Conservation (phyloP, 2,888 invertebrate species). For the Ferdinandea cuprea region DNA sequence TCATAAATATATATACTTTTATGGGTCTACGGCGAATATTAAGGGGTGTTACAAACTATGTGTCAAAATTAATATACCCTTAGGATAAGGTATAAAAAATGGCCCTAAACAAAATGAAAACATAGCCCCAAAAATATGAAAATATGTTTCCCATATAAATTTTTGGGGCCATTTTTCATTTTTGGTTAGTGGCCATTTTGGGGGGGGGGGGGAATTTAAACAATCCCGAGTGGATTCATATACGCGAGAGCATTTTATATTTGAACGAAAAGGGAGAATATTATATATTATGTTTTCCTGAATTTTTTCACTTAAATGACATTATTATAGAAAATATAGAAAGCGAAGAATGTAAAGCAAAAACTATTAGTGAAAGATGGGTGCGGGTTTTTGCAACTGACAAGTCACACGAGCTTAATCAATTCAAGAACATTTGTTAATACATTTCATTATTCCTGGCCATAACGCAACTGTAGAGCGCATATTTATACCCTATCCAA, state of each 20-base stretch:
- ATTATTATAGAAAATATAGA: constrained; percentile 31
- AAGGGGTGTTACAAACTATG: no score
- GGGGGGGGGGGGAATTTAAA: constrained; percentile 15
- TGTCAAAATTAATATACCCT: no score
- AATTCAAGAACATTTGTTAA: constrained; percentile 24
- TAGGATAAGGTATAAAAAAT: no score
- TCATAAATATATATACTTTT: no score
- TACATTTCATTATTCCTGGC: constrained; percentile 25
- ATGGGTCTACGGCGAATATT: no score
- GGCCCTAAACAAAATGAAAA: no score
- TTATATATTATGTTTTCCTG: constrained; percentile 16
- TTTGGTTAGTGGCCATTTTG: no score
- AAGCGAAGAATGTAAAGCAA: constrained; percentile 37
- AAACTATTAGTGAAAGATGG: constrained; percentile 30
- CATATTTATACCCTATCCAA: no score
- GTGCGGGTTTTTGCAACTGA: constrained; percentile 27
- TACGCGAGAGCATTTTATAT: constrained; percentile 12
- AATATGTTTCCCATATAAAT: no score
- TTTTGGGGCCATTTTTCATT: no score
- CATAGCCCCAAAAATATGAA: no score
- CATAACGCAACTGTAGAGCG: constrained; percentile 41
- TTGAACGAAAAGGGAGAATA: constrained; percentile 6
- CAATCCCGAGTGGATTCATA: constrained; percentile 21
- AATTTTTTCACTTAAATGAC: constrained; percentile 37
- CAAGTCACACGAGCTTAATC: constrained; percentile 21